Evolutionary conservation across 2,797 vertebrate genomes (phyloP).

Genomic region (Myripristis jacobus): DNA sequence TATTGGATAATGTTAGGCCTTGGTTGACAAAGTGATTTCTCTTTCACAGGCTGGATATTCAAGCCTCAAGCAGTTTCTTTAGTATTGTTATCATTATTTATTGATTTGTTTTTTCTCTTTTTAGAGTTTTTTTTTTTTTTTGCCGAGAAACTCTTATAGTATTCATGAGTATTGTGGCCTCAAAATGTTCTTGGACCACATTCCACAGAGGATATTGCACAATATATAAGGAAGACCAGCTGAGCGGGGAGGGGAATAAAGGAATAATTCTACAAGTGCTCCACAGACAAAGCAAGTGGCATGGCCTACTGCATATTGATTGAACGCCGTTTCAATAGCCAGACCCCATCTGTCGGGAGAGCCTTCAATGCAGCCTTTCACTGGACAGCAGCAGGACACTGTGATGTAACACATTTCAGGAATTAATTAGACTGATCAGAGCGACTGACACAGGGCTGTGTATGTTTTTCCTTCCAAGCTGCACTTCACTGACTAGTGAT

Average conservation of each 20-base stretch:
- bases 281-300: constrained; percentile 62
- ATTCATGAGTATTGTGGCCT: background rate
- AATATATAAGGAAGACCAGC: constrained; percentile 36
- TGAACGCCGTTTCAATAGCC: constrained; percentile 71
- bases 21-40: constrained; percentile 2
- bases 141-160: constrained; percentile 13
- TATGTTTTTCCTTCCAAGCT: constrained; percentile 29
- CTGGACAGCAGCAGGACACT: constrained; percentile 69
- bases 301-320: constrained; percentile 72
- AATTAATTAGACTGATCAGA: constrained; percentile 67
- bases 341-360: constrained; percentile 60
- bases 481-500: constrained; percentile 20
- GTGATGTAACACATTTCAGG: constrained; percentile 68
- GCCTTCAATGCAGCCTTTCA: constrained; percentile 71
- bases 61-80: no score
- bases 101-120: no score
- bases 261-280: constrained; percentile 58
- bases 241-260: constrained; percentile 21
- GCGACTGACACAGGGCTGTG: constrained; percentile 32
- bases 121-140: no score
- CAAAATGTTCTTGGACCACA: constrained; percentile 16
- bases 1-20: no score
- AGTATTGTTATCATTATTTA: no score
- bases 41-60: no score
- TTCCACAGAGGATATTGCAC: constrained; percentile 8